Conservation (phyloP, 2,113 vertebrate species). For the Geococcyx californianus region DNA sequence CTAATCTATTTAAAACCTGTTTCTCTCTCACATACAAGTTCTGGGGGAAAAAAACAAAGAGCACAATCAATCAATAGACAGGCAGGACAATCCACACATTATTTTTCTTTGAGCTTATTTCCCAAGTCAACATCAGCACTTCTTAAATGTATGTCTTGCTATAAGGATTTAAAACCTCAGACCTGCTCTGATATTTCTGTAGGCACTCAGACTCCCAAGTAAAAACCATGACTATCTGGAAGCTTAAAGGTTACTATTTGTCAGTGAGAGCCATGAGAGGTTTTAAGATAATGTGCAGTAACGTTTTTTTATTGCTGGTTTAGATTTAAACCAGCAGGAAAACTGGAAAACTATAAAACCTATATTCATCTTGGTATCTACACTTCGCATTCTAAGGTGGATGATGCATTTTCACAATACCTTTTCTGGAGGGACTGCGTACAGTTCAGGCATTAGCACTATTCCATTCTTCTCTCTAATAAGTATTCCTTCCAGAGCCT, state of each 20-base stretch:
- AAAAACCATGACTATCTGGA: background rate
- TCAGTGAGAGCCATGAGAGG: background rate
- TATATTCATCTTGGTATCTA: background rate
- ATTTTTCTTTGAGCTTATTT: background rate
- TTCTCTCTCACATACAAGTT: background rate
- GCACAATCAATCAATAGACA: background rate
- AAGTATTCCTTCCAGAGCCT: conserved; percentile 92
- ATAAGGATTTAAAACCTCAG: background rate
- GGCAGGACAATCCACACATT: background rate
- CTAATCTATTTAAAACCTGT: background rate
- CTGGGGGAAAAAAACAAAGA: background rate
- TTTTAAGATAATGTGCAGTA: background rate
- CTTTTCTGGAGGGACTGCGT: conserved; percentile 89
- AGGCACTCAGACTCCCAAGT: background rate
- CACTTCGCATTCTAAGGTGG: background rate
- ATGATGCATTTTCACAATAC: conserved; percentile 60
- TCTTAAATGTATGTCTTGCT: background rate
- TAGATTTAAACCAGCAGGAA: background rate
- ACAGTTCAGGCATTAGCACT: conserved; percentile 92
- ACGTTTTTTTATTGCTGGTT: background rate
- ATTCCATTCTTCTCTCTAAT: conserved; percentile 92
- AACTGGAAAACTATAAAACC: background rate
- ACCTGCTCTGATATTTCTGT: background rate
- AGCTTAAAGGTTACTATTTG: background rate
- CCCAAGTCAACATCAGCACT: background rate